Conservation (phyloP, 2,888 invertebrate genomes). For the Linyphia triangularis region DNA sequence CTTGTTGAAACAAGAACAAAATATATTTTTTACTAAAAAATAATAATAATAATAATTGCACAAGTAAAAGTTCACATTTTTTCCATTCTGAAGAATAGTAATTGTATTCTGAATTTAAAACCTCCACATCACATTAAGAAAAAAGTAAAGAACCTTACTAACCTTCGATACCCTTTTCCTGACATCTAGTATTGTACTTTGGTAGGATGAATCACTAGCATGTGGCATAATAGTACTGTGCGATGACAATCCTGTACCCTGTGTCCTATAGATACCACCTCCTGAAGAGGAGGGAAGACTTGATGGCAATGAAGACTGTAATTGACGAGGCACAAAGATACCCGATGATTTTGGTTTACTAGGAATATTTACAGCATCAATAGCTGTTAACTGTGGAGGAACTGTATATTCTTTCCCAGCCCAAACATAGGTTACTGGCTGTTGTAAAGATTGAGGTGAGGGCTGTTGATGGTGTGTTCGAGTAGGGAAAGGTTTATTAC, state of each 20-base stretch:
- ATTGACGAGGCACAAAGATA: conserved; percentile 45
- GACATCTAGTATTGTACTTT: conserved; percentile 59
- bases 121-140: background rate
- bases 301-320: conserved; percentile 8
- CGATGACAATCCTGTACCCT: background rate
- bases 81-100: background rate
- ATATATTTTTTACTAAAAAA: too few species aligned
- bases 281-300: background rate
- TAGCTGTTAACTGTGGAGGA: background rate
- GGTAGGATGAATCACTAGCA: conserved; percentile 40
- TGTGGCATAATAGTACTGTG: background rate
- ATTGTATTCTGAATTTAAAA: too few species aligned
- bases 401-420: conserved; percentile 73
- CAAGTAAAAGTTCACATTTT: background rate
- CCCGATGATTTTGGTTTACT: background rate
- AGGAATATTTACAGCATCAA: background rate
- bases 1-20: too few species aligned
- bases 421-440: conserved; percentile 71
- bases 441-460: background rate
- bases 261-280: background rate
- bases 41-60: background rate
- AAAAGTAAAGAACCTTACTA: conserved; percentile 16
- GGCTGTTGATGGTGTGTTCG: background rate
- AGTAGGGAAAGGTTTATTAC: background rate
- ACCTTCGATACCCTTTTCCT: conserved; percentile 55